A percentile compares a stretch with the other conserved stretches of the same genome.
These are phyloP conservation scores for Tenebrio molitor DNA, from an alignment of 1,140 invertebrate species.

Conservation along the genomic window DNA sequence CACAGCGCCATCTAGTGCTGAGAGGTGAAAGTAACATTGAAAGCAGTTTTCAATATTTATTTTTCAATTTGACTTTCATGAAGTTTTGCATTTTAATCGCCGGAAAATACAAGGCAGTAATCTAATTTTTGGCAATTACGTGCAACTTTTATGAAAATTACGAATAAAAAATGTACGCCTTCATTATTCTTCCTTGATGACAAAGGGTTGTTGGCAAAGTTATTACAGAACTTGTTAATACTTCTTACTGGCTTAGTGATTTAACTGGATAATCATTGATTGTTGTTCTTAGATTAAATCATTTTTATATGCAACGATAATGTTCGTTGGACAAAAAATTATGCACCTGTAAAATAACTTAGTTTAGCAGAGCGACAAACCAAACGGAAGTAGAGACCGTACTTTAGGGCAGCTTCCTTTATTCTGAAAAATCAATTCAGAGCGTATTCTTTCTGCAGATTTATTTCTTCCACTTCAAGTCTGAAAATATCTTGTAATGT, in stretches of 20 bases:
- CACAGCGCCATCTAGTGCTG: not conserved
- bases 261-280: too few species aligned
- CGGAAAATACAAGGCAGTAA: constrained; percentile 16
- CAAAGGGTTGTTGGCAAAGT: not conserved
- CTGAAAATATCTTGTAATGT: not conserved
- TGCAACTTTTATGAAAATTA: constrained; percentile 23
- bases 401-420: too few species aligned
- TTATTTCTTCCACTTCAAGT: too few species aligned
- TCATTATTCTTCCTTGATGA: not conserved
- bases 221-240: constrained; percentile 29
- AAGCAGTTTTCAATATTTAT: constrained; percentile 29
- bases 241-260: constrained; percentile 1
- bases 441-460: too few species aligned
- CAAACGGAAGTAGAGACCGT: too few species aligned
- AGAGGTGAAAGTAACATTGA: not conserved
- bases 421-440: too few species aligned
- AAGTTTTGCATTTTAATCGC: constrained; percentile 27
- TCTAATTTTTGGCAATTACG: constrained; percentile 2
- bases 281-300: too few species aligned
- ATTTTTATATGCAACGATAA: too few species aligned
- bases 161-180: constrained; percentile 25
- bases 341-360: too few species aligned
- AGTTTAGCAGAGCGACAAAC: too few species aligned
- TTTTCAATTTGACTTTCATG: constrained; percentile 18
- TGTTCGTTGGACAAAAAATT: too few species aligned